These are phyloP conservation scores for Athene noctua DNA, from an alignment of 2,113 vertebrate genomes.

Conservation along the genomic window DNA sequence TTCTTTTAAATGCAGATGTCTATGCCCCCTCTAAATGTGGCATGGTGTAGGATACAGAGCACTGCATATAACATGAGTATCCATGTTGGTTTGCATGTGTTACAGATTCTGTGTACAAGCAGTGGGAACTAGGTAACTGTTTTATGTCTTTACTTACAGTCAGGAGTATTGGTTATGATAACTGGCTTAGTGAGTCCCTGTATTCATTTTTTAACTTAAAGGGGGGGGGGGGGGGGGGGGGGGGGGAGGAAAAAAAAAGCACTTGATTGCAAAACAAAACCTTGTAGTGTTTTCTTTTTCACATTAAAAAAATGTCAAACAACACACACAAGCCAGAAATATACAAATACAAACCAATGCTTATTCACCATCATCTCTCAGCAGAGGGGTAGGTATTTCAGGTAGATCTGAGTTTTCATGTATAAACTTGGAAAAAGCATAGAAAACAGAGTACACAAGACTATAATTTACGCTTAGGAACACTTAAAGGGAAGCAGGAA, in stretches of 20 bases:
- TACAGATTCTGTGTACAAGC: background rate
- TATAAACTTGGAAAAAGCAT: background rate
- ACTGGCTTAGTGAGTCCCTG: background rate
- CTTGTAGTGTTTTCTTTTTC: background rate
- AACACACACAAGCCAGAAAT: background rate
- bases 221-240: background rate
- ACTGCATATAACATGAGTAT: no score
- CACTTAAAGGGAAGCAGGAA: background rate
- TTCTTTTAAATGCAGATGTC: background rate
- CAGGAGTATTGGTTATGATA: background rate
- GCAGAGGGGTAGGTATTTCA: background rate
- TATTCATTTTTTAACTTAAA: background rate
- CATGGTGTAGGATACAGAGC: background rate
- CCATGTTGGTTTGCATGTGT: background rate
- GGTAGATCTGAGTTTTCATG: background rate
- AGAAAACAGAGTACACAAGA: background rate
- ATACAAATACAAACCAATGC: background rate
- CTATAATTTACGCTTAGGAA: background rate
- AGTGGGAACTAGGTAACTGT: background rate
- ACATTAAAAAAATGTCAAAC: background rate
- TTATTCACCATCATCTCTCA: background rate
- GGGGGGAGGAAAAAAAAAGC: background rate
- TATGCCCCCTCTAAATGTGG: background rate
- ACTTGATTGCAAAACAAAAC: background rate
- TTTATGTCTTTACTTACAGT: background rate